A percentile compares a stretch with the other conserved stretches of the same genome.
Conservation (phyloP, 2,113 vertebrate species). For the Tringa solitaria region DNA sequence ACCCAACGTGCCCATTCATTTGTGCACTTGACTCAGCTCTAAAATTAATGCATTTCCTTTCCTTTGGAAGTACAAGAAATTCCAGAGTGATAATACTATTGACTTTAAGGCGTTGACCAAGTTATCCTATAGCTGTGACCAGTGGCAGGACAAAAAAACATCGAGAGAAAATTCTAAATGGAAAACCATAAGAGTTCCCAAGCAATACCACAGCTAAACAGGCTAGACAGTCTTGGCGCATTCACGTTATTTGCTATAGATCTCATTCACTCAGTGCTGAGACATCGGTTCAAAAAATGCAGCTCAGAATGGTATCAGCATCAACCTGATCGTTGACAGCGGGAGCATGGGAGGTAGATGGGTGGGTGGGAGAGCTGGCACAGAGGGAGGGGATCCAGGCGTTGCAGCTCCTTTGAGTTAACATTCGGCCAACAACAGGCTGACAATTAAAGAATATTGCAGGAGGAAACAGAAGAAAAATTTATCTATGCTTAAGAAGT, state of each 20-base stretch:
- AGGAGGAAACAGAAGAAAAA: background rate
- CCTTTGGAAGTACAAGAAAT: background rate
- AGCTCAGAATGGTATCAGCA: background rate
- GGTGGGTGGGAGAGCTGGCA: background rate
- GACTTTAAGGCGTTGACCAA: background rate
- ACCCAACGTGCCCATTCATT: background rate
- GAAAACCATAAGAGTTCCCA: background rate
- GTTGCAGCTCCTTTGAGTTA: background rate
- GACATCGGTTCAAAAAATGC: background rate
- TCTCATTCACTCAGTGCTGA: background rate
- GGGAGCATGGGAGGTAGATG: background rate
- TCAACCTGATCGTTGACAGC: background rate
- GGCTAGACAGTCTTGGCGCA: background rate
- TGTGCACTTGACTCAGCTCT: background rate
- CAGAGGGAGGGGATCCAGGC: background rate
- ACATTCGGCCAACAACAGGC: background rate
- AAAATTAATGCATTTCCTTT: slow-evolving; percentile 19
- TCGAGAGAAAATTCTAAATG: background rate
- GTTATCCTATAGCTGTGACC: background rate
- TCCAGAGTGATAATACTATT: slow-evolving; percentile 11
- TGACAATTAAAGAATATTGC: background rate
- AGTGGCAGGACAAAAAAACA: background rate
- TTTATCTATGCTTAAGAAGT: background rate
- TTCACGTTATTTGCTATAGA: background rate
- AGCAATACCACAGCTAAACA: background rate